Evolutionary conservation across 2,797 vertebrate genomes (phyloP), one percentile per base, ranked within the genome.

Genomic region (Meda fulgida): DNA sequence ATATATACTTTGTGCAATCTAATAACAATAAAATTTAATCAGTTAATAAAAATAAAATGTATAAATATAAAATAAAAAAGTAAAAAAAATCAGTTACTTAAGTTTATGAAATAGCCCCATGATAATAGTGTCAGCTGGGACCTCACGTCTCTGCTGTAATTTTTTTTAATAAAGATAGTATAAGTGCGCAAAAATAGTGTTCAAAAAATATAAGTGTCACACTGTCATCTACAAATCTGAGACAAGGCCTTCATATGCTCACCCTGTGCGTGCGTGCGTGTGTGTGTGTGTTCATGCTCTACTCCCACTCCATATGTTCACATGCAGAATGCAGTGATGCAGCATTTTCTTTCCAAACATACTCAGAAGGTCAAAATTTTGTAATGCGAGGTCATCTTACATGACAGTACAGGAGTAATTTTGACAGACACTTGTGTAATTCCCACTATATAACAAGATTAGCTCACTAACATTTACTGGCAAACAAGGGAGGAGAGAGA

Each of bases 161-260:
- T 46, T 46, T 46, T 46, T 43, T 48, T 11, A 7, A 53, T 70
- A 26, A 38, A 34, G 4, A 48, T n/a, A 34, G 13, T 21, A n/a
- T n/a, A 63, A 40, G 36, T 26, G 7, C n/a, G 16, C 10, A 46
- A 46, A 46, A 46, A 46, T 46, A 16, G 43, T 46, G 13, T 46
- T 14, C 34, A 51, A 53, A 73, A 60, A 77, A 53, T n/a, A n/a
- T n/a, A n/a, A n/a, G n/a, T n/a, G 36, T 40, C 78, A 81, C 5
- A 1, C 19, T 79, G 75, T 72, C 69, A 70, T 63, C n/a, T 77
- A n/a, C 46, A 63, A 75, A 48, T 43, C 67, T 80, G 69, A 87
- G 89, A 84, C 91, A 89, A 88, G 72, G 81, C 48, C 70, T 70
- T 69, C 67, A 86, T 83, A 87, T 83, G 88, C 88, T 86, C 43